Base-by-base conservation (phyloP, 2,113 vertebrate species). In the Psophia crepitans region DNA sequence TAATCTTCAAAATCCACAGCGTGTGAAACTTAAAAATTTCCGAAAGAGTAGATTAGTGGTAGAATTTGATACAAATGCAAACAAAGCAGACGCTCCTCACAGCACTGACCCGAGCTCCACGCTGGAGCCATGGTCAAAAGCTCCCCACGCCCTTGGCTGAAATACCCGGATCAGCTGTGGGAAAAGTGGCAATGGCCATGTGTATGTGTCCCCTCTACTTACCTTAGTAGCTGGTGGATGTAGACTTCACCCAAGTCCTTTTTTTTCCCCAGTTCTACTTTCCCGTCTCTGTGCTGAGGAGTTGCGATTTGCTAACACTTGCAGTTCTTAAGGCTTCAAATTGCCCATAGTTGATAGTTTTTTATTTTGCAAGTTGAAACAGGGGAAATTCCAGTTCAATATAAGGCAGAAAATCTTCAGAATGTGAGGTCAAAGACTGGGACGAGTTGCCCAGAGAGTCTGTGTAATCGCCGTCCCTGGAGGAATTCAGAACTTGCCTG, bases 321-420 rank as follows among this genome's bases (percentile, higher is more conserved):
- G 74, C n/a, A n/a, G 57, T 87, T 95, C 66, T 89, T 85, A 81
- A 76, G 35, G 48, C 57, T 88, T 88, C 70, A 64, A 27, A 60
- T 83, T 85, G 44, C 22, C 39, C 9, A 1, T 66, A 58, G 51
- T 11, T 90, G 46, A 78, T 95, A 54, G 54, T 86, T 94, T 87
- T 89, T 81, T 90, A 75, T 96, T 83, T 92, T 89, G 64, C 93
- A 95, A 87, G 93, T 93, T 90, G 83, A 74, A 96, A 89, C 89
- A 93, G 90, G 94, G 79, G 64, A 74, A 90, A 95, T 91, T 91
- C 88, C 93, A 37, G 65, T 74, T 95, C 41, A 86, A 11, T 85
- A 56, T 61, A 88, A 83, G 53, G 16, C 39, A 90, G 87, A 91
- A 90, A 60, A 81, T 88, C 66, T 93, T 88, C 71, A 95, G 64